phyloP scores from a whole-genome alignment of 2,797 vertebrate genomes.

The Centroberyx gerrardi region DNA sequence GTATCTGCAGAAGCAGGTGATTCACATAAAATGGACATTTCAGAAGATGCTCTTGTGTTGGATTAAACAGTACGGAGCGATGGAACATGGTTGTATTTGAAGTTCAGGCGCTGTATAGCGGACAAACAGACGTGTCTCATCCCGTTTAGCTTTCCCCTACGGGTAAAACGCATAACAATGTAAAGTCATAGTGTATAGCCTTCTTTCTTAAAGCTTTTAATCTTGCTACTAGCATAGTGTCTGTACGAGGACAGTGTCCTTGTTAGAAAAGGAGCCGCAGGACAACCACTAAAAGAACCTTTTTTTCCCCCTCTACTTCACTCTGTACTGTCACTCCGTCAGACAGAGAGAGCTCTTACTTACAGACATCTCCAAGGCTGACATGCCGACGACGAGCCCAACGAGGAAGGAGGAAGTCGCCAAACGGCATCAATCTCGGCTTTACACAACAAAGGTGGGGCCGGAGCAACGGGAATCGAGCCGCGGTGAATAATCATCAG shows the following conservation, averaged over 20 bases:
- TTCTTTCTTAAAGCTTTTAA: conserved; percentile 9
- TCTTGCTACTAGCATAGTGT: background rate
- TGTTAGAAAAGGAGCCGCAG: conserved; percentile 35
- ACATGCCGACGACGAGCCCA: conserved; percentile 25
- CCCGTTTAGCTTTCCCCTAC: conserved; percentile 29
- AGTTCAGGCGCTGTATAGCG: conserved; percentile 36
- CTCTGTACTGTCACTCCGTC: conserved; percentile 57
- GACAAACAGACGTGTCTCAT: no score
- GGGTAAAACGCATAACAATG: conserved; percentile 7
- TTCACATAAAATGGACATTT: conserved; percentile 68
- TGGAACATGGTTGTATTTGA: conserved; percentile 23
- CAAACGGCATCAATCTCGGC: conserved; percentile 44
- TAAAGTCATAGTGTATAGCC: background rate
- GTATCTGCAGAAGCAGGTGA: conserved; percentile 69
- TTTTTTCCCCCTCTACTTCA: conserved; percentile 22
- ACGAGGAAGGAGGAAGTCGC: conserved; percentile 12
- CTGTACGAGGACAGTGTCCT: conserved; percentile 9
- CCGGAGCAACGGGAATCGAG: conserved; percentile 22
- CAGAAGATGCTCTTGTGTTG: conserved; percentile 36
- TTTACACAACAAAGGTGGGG: conserved; percentile 30
- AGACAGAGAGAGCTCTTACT: conserved; percentile 50
- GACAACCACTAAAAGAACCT: conserved; percentile 19
- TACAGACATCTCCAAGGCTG: conserved; percentile 51
- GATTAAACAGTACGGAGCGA: conserved; percentile 11
- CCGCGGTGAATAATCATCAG: conserved; percentile 39